phyloP scores from a whole-genome alignment of 2,797 vertebrate genomes.

The Danio kyathit region DNA sequence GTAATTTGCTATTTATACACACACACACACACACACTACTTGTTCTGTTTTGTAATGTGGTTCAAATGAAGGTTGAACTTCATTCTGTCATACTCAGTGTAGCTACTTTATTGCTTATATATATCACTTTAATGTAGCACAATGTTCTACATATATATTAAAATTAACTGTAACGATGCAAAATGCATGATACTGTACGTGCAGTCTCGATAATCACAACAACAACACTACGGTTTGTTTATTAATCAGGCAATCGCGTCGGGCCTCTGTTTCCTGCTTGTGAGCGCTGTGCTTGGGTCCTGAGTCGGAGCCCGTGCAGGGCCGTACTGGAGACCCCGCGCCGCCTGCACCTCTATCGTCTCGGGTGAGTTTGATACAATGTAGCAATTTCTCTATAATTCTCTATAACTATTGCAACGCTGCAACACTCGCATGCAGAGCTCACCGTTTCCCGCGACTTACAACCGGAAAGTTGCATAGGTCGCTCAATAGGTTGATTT shows the following conservation, averaged over 20 bases:
- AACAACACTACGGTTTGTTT: slow-evolving; percentile 10
- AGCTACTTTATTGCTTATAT: no score
- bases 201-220: background rate
- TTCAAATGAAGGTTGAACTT: background rate
- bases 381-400: slow-evolving; percentile 93
- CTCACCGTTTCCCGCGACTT: slow-evolving; percentile 62
- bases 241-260: slow-evolving; percentile 73
- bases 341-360: slow-evolving; percentile 96
- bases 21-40: no score
- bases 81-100: background rate
- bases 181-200: background rate
- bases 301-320: slow-evolving; percentile 95
- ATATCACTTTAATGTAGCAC: background rate
- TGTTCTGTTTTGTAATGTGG: background rate
- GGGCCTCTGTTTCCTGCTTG: slow-evolving; percentile 77
- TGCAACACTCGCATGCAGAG: slow-evolving; percentile 72
- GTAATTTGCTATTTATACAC: no score
- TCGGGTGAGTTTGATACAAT: slow-evolving; percentile 99
- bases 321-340: slow-evolving; percentile 97
- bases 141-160: background rate
- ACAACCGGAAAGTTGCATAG: slow-evolving; percentile 66
- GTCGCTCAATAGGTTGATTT: slow-evolving; percentile 71
- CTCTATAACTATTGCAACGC: slow-evolving; percentile 84
- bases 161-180: background rate
- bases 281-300: slow-evolving; percentile 84